These are phyloP conservation scores for Stomorhina lunata DNA, from an alignment of 2,888 invertebrate genomes.

Conservation along the genomic window DNA sequence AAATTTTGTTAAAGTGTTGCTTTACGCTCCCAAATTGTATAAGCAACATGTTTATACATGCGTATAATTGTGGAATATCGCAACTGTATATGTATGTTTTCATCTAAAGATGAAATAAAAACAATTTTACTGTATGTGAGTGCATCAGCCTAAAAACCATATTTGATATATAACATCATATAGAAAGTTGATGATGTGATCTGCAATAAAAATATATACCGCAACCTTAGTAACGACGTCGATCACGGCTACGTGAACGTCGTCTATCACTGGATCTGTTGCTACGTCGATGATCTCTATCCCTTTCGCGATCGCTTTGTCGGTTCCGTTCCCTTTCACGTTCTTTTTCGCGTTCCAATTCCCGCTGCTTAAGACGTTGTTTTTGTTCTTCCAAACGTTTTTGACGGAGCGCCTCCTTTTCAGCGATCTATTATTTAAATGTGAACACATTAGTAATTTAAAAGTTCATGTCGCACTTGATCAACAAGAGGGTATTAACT, in stretches of 20 bases:
- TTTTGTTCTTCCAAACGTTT: constrained; percentile 93
- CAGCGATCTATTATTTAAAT: constrained; percentile 84
- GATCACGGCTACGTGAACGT: constrained; percentile 77
- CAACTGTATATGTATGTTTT: constrained; percentile 31
- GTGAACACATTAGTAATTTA: background rate
- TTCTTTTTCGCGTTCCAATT: constrained; percentile 77
- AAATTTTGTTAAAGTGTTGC: constrained; percentile 8
- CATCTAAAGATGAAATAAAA: background rate
- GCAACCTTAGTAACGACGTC: constrained; percentile 76
- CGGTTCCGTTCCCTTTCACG: constrained; percentile 73
- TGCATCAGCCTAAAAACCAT: constrained; percentile 55
- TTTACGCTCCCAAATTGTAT: constrained; percentile 5
- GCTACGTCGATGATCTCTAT: constrained; percentile 70
- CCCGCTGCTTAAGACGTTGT: constrained; percentile 83
- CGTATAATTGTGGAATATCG: constrained; percentile 14
- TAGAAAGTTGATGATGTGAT: constrained; percentile 48
- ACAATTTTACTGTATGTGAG: constrained; percentile 18
- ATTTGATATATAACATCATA: constrained; percentile 47
- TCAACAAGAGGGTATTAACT: too few species aligned
- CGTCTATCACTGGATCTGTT: constrained; percentile 71
- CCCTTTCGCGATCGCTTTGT: constrained; percentile 75
- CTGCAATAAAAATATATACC: constrained; percentile 64
- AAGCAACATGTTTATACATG: constrained; percentile 17
- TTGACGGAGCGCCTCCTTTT: constrained; percentile 92
- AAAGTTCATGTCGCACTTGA: too few species aligned